Base-by-base conservation (phyloP, 2,113 vertebrate species). In the Austrofundulus limnaeus region DNA sequence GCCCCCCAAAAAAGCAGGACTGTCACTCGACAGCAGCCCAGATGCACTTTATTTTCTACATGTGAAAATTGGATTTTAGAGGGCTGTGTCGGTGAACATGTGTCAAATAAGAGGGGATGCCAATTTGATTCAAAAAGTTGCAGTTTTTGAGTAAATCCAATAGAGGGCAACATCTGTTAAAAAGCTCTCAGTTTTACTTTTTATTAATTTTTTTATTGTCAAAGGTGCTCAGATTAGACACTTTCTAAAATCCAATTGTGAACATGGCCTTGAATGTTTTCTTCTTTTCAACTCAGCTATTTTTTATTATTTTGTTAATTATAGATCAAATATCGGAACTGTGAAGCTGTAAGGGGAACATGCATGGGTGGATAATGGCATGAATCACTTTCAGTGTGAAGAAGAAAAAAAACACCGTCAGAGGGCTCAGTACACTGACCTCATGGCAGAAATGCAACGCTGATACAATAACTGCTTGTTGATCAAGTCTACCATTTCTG, bases 21-120 rank as follows among this genome's bases (percentile, higher is more conserved):
- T 34, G 13, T 72, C 70, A 63, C 56, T 37, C 37, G 61, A 75
- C 62, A 28, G 11, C 66, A 76, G 82, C 72, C 57, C 84, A 80
- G 84, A 88, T 86, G 89, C 90, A 92, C 89, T 92, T 91, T 92
- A 89, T 90, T 91, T 91, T 87, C 31, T 87, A 85, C 65, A 53
- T 72, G 66, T 71, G 62, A 65, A 52, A 87, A 82, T 79, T 87
- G 72, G 72, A 72, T 71, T 84, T 83, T 24, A 74, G 65, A 56
- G 53, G 55, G 66, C 61, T 69, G 54, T 38, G 68, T 80, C 70
- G 43, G 69, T 85, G 77, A 74, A 19, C 47, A 61, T 51, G 53
- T 43, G 7, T 70, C 4, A 41, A 54, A 34, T 1, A 16, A 24
- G 47, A 51, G 24, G 38, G 60, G 66, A 60, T 12, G n/a, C 47